Conservation (phyloP, 1,140 invertebrate species). For the Diorhabda carinulata region DNA sequence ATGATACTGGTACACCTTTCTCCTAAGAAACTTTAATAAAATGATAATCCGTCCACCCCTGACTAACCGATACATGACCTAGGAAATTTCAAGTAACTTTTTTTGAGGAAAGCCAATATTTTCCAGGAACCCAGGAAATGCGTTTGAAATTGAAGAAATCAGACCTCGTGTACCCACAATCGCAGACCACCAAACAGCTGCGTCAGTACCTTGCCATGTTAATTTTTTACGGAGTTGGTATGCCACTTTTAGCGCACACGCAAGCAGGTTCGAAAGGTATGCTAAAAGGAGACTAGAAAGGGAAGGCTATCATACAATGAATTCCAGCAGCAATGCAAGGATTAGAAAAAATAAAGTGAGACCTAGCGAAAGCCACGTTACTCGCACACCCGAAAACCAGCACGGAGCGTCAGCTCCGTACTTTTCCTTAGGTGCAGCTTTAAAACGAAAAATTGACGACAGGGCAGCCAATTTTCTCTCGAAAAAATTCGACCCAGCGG, state of each 20-base stretch:
- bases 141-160: constrained; percentile 12
- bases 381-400: constrained; percentile 33
- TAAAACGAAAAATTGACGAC: constrained; percentile 36
- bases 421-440: constrained; percentile 31
- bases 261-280: constrained; percentile 30
- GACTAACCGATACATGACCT: too few relatives aligned
- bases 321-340: constrained; percentile 35
- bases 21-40: too few relatives aligned
- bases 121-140: too few relatives aligned
- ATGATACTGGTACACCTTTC: too few relatives aligned
- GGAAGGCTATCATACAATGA: constrained; percentile 36
- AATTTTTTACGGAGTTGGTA: too few relatives aligned
- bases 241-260: constrained; percentile 22
- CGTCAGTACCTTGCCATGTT: constrained; percentile 18
- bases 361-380: neutral
- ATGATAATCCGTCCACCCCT: too few relatives aligned
- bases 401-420: constrained; percentile 30
- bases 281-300: constrained; percentile 19
- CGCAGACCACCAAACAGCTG: constrained; percentile 22
- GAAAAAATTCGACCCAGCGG: constrained; percentile 37
- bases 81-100: too few relatives aligned
- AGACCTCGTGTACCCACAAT: constrained; percentile 26
- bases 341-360: constrained; percentile 38
- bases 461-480: constrained; percentile 48
- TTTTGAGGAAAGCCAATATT: too few relatives aligned